A percentile compares a stretch with the other conserved stretches of the same genome.
These are phyloP conservation scores for Lepus timidus DNA, from an alignment of 2,113 vertebrate genomes.

Conservation along the genomic window DNA sequence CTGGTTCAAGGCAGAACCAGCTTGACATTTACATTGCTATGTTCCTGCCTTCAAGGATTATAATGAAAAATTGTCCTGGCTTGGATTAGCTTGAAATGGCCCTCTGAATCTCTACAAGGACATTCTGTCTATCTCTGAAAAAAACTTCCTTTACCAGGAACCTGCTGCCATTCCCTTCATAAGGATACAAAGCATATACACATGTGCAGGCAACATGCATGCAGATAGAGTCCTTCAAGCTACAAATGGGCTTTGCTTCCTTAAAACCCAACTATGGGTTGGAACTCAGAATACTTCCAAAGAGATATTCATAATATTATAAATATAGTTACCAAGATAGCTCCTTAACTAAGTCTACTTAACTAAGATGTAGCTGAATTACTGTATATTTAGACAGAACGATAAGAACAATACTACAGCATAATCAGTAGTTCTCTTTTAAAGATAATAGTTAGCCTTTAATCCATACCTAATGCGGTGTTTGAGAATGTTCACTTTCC, in stretches of 20 bases:
- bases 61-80: conserved; percentile 36
- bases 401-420: not conserved
- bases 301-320: not conserved
- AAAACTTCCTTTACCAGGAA: not conserved
- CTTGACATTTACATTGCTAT: conserved; percentile 74
- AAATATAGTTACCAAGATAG: not conserved
- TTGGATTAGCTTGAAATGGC: conserved; percentile 24
- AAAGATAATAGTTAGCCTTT: not conserved
- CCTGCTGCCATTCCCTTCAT: not conserved
- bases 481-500: not conserved
- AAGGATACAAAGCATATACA: not conserved
- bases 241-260: not conserved
- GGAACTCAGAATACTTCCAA: not conserved
- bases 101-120: conserved; percentile 30
- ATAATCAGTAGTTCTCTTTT: not conserved
- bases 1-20: conserved; percentile 54
- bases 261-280: not conserved
- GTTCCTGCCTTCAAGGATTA: conserved; percentile 59
- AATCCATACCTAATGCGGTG: not conserved
- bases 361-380: not conserved
- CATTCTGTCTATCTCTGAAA: not conserved
- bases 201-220: not conserved
- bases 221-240: not conserved
- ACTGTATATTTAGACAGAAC: not conserved
- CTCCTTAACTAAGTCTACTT: not conserved